Base-by-base conservation (phyloP, 2,888 invertebrate genomes). In the Caenorhabditis virilis region DNA sequence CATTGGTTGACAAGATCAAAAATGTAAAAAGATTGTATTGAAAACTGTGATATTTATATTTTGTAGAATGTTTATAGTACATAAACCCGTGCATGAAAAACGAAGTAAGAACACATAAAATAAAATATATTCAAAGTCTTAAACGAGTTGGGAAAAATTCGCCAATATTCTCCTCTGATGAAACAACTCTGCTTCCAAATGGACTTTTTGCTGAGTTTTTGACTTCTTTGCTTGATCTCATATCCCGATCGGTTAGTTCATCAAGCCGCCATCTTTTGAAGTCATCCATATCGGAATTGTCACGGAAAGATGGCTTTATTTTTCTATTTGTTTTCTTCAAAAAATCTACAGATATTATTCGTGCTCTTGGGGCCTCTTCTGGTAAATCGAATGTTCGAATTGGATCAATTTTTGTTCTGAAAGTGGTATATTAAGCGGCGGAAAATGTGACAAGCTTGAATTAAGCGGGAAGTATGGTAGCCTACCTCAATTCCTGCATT, bases 1-100 rank as follows among this genome's bases (percentile, higher is more conserved):
- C 90, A 88, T 83, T 94, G 94, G 94, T 87, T 94, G 5, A 93
- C 94, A 0, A 91, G 92, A 85, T 92, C 93, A 6, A 94, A 94
- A 51, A 71, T 75, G 65, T 77, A 58, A 69, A 39, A 20, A 20
- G 26, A 18, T 43, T 57, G 57, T 57, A 50, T 50, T 49, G 50
- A 57, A 51, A 33, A 27, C 7, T 20, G 22, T 42, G 9, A 13
- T 26, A n/a, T 25, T 18, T 33, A 16, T 23, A 30, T 23, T 30
- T 16, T n/a, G n/a, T n/a, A n/a, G n/a, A n/a, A n/a, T n/a, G n/a
- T n/a, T n/a, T n/a, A n/a, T n/a, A n/a, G n/a, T n/a, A n/a, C n/a
- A n/a, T n/a, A n/a, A n/a, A n/a, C n/a, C n/a, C n/a, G n/a, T n/a
- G n/a, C n/a, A n/a, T n/a, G n/a, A n/a, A n/a, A n/a, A n/a, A n/a